Evolutionary conservation across 2,888 invertebrate species (phyloP).

Genomic region (Baronia brevicornis): DNA sequence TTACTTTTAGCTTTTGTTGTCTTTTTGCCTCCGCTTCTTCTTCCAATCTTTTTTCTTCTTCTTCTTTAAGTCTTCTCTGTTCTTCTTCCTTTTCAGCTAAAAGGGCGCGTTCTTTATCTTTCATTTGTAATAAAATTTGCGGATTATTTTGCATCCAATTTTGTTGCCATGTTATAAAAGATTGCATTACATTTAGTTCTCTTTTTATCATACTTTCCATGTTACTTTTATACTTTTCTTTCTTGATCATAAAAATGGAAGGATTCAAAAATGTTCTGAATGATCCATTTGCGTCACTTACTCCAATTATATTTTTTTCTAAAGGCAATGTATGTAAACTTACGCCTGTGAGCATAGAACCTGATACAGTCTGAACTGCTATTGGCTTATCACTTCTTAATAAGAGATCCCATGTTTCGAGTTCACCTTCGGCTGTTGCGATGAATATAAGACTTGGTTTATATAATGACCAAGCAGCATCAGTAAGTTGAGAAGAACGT

Average conservation of each 20-base stretch:
- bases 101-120: constrained; percentile 53
- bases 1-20: constrained; percentile 46
- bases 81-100: constrained; percentile 61
- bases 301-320: constrained; percentile 77
- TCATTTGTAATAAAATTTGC: constrained; percentile 50
- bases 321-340: constrained; percentile 75
- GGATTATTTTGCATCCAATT: constrained; percentile 69
- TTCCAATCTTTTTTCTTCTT: constrained; percentile 62
- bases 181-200: constrained; percentile 68
- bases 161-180: constrained; percentile 77
- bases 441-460: constrained; percentile 83
- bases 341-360: constrained; percentile 78
- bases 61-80: constrained; percentile 48
- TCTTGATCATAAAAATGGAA: constrained; percentile 62
- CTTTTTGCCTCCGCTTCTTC: constrained; percentile 68
- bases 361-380: constrained; percentile 80
- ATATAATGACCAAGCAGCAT: constrained; percentile 84
- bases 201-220: constrained; percentile 64
- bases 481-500: constrained; percentile 73
- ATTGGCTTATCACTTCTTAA: constrained; percentile 81
- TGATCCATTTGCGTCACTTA: constrained; percentile 81
- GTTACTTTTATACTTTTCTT: constrained; percentile 50
- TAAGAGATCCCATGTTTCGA: constrained; percentile 89
- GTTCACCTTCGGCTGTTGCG: constrained; percentile 81
- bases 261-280: constrained; percentile 79